These are phyloP conservation scores for Machimus atricapillus DNA, from an alignment of 2,888 invertebrate species.

Conservation along the genomic window DNA sequence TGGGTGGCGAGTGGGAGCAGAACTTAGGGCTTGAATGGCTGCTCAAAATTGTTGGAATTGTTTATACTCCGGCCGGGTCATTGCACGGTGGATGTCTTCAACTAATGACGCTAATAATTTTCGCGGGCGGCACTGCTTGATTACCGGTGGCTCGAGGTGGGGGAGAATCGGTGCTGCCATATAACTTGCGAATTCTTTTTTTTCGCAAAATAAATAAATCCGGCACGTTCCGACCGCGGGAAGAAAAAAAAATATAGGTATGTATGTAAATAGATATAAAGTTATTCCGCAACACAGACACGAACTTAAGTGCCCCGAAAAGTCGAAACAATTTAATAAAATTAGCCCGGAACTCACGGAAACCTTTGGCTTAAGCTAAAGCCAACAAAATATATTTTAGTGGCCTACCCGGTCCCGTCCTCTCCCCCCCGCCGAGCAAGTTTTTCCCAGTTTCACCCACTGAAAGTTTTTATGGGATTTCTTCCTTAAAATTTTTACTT, in stretches of 20 bases:
- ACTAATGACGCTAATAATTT: constrained; percentile 4
- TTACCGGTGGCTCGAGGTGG: neutral
- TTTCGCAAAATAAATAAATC: neutral
- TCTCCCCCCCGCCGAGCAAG: neutral
- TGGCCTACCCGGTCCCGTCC: neutral
- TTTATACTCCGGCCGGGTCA: neutral
- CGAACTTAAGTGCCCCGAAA: neutral
- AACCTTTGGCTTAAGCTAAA: constrained; percentile 11
- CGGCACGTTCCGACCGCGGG: neutral
- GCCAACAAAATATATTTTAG: constrained; percentile 10
- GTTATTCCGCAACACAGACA: neutral
- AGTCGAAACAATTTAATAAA: constrained; percentile 36
- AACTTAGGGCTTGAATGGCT: neutral
- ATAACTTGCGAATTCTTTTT: neutral
- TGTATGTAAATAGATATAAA: neutral
- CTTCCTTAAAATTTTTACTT: constrained; percentile 25
- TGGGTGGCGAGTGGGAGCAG: neutral
- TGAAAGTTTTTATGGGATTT: constrained; percentile 30
- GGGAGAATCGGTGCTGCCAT: neutral
- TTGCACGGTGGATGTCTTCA: neutral
- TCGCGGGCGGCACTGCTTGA: neutral
- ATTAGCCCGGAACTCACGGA: constrained; percentile 12
- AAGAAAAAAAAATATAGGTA: neutral
- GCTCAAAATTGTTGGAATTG: neutral
- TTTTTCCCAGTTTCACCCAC: constrained; percentile 29